phyloP scores from a whole-genome alignment of 1,140 invertebrate genomes.

The Ditylenchus dipsaci region DNA sequence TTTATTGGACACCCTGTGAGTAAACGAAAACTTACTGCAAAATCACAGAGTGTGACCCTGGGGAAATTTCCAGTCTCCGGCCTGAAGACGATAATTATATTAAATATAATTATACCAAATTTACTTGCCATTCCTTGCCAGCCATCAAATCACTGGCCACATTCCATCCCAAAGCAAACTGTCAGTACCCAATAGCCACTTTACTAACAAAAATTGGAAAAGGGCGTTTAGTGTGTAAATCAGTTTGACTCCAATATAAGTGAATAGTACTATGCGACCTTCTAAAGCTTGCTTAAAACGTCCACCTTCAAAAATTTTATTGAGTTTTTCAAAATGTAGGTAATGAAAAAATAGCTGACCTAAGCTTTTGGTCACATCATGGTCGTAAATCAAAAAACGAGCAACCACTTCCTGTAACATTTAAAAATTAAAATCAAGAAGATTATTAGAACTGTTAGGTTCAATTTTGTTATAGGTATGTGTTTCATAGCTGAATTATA shows the following conservation, averaged over 20 bases:
- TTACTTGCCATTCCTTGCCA: conserved; percentile 56
- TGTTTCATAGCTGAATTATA: too few relatives aligned
- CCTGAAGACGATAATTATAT: too few relatives aligned
- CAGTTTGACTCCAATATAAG: conserved; percentile 47
- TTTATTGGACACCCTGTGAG: not conserved
- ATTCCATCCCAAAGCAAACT: conserved; percentile 45
- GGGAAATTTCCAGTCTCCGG: conserved; percentile 57
- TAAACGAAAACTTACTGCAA: conserved; percentile 34
- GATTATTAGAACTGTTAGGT: too few relatives aligned
- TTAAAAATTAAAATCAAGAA: too few relatives aligned
- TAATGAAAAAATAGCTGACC: too few relatives aligned
- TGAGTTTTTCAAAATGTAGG: too few relatives aligned
- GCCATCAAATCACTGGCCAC: conserved; percentile 43
- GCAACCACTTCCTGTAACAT: conserved; percentile 43
- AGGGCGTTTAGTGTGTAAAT: conserved; percentile 51
- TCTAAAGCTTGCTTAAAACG: conserved; percentile 26
- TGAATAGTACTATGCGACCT: conserved; percentile 28
- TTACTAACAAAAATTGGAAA: conserved; percentile 52
- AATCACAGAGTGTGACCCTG: conserved; percentile 55
- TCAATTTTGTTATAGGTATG: too few relatives aligned
- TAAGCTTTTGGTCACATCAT: conserved; percentile 31
- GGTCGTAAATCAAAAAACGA: conserved; percentile 46
- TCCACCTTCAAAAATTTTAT: conserved; percentile 24
- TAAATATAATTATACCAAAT: too few relatives aligned
- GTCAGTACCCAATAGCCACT: conserved; percentile 51